Conservation (phyloP, 2,113 vertebrate species). For the Meles meles region DNA sequence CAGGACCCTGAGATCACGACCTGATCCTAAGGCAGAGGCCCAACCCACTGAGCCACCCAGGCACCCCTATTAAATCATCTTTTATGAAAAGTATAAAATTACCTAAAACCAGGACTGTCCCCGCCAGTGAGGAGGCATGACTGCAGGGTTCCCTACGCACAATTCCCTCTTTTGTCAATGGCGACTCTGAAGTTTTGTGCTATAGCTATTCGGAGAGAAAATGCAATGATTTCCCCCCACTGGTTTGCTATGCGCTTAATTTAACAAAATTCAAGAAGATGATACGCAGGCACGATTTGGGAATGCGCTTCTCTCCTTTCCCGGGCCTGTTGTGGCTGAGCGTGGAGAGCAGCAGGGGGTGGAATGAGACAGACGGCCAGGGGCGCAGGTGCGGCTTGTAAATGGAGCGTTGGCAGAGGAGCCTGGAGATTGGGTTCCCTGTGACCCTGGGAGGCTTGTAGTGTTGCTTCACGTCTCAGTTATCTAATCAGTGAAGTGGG, state of each 20-base stretch:
- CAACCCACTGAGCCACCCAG: not conserved
- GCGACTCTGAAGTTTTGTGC: not conserved
- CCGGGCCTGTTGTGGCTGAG: not conserved
- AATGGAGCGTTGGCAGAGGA: not conserved
- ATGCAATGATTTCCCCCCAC: not conserved
- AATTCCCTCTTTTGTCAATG: not conserved
- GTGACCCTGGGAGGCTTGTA: not conserved
- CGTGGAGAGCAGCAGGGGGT: not conserved
- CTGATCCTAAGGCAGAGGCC: not conserved
- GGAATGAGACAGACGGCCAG: not conserved
- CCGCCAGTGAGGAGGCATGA: not conserved
- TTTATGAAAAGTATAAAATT: not conserved
- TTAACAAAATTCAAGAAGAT: not conserved
- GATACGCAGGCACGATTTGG: not conserved
- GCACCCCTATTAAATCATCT: not conserved
- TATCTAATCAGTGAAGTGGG: not conserved
- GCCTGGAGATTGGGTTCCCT: not conserved
- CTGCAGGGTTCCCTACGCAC: not conserved
- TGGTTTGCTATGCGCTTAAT: not conserved
- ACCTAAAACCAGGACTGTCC: not conserved
- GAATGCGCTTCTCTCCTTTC: not conserved
- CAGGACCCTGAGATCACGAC: not conserved
- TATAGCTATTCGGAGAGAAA: not conserved
- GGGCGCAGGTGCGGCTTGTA: accelerated
- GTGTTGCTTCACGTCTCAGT: not conserved